These are phyloP conservation scores for Acanthisitta chloris DNA, from an alignment of 2,113 vertebrate genomes.

Conservation along the genomic window DNA sequence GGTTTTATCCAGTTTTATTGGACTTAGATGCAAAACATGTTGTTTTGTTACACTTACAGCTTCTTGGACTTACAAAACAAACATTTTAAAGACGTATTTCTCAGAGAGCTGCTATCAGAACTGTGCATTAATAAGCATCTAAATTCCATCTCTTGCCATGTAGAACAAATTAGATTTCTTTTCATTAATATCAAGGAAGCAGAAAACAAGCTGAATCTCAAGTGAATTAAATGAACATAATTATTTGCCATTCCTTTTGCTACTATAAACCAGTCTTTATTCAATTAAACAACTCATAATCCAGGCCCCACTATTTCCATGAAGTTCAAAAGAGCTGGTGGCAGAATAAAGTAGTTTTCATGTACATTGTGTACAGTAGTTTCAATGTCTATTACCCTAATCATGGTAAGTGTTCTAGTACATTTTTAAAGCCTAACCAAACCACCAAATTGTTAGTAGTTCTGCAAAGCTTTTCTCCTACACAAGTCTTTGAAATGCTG, in stretches of 20 bases:
- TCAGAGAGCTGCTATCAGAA: constrained; percentile 50
- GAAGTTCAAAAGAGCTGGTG: not conserved
- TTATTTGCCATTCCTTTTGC: constrained; percentile 60
- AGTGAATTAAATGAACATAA: constrained; percentile 56
- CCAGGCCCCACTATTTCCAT: not conserved
- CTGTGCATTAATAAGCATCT: constrained; percentile 71
- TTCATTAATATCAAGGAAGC: constrained; percentile 76
- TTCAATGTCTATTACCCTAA: not conserved
- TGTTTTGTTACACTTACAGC: constrained; percentile 34
- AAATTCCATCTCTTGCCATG: constrained; percentile 73
- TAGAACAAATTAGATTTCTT: constrained; percentile 79
- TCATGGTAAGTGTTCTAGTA: not conserved
- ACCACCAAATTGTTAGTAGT: not conserved
- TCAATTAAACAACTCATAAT: constrained; percentile 61
- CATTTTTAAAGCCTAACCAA: not conserved
- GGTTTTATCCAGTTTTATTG: not conserved
- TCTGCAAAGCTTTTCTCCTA: not conserved
- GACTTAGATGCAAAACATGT: not conserved
- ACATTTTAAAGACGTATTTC: constrained; percentile 63
- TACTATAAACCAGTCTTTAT: constrained; percentile 62
- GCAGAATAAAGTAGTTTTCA: not conserved
- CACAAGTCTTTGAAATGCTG: not conserved
- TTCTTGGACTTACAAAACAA: constrained; percentile 62
- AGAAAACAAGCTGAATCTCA: constrained; percentile 71
- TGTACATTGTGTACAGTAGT: not conserved